Percentiles rank a stretch among this genome's conserved stretches.
These are phyloP conservation scores for Apogon talboti DNA, from an alignment of 2,797 vertebrate genomes.

Conservation along the genomic window DNA sequence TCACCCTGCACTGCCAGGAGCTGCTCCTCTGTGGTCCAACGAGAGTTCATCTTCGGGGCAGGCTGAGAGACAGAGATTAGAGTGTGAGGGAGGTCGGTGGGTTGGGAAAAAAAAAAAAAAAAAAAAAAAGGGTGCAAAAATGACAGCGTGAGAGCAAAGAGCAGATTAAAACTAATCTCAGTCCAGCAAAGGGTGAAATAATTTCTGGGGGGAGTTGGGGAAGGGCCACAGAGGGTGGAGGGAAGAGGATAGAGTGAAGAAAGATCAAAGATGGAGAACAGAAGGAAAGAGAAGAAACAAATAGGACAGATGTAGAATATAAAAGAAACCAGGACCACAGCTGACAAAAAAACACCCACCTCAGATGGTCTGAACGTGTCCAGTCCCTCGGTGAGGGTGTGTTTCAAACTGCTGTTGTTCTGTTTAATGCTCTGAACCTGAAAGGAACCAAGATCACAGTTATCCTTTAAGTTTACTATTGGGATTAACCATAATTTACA, in stretches of 20 bases:
- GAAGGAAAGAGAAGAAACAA: conserved; percentile 1
- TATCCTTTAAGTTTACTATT: no score
- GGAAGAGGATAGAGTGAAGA: conserved; percentile 6
- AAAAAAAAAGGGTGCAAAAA: conserved; percentile 1
- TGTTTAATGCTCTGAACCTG: conserved; percentile 95
- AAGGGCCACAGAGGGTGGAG: conserved; percentile 19
- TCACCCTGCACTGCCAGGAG: conserved; percentile 94
- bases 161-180: conserved; percentile 54
- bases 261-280: neutral
- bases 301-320: neutral
- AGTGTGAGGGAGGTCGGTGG: neutral
- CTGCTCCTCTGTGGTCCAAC: conserved; percentile 95
- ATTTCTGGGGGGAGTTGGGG: conserved; percentile 32
- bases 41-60: conserved; percentile 90
- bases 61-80: conserved; percentile 71
- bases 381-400: conserved; percentile 85
- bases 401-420: conserved; percentile 90
- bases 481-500: no score
- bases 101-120: neutral
- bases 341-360: conserved; percentile 69
- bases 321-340: neutral
- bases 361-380: conserved; percentile 83
- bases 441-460: neutral
- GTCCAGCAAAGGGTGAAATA: conserved; percentile 21
- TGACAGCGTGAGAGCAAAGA: conserved; percentile 27